Evolutionary conservation across 2,888 invertebrate genomes (phyloP).

Genomic region (Caradrina kadenii): DNA sequence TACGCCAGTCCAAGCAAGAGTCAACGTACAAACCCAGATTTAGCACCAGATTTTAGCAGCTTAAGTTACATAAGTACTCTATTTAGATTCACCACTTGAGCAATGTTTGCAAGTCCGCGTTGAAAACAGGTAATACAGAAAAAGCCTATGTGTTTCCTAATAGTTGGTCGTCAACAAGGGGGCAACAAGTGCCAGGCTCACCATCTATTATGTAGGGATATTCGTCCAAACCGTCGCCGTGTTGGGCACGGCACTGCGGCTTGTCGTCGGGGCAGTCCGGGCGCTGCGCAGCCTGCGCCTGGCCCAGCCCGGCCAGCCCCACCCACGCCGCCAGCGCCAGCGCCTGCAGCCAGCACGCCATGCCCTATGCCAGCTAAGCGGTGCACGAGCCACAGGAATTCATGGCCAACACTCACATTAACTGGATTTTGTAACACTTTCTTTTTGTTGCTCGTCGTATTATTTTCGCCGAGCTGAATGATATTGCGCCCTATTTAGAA

Average conservation of each 20-base stretch:
- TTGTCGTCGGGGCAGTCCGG: conserved; percentile 14
- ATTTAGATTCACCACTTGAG: no score
- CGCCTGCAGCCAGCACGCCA: conserved; percentile 25
- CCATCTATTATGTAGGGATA: conserved; percentile 45
- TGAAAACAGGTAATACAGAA: no score
- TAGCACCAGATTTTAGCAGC: no score
- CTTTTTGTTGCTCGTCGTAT: neutral
- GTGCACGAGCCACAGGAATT: neutral
- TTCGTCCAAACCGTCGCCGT: conserved; percentile 12
- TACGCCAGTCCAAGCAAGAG: no score
- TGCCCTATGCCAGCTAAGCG: neutral
- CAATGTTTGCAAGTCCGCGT: no score
- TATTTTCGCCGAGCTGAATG: neutral
- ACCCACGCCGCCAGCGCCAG: conserved; percentile 9
- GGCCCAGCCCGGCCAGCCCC: neutral
- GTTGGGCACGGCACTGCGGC: conserved; percentile 15
- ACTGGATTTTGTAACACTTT: neutral
- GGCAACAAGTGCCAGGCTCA: conserved; percentile 15
- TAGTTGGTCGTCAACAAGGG: no score
- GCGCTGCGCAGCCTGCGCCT: neutral
- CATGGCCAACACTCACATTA: conserved; percentile 18
- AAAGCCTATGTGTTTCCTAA: no score
- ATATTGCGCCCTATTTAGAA: neutral
- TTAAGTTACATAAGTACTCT: no score
- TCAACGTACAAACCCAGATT: no score